phyloP scores from a whole-genome alignment of 2,797 vertebrate species.

The Pangasius mekongensis region DNA sequence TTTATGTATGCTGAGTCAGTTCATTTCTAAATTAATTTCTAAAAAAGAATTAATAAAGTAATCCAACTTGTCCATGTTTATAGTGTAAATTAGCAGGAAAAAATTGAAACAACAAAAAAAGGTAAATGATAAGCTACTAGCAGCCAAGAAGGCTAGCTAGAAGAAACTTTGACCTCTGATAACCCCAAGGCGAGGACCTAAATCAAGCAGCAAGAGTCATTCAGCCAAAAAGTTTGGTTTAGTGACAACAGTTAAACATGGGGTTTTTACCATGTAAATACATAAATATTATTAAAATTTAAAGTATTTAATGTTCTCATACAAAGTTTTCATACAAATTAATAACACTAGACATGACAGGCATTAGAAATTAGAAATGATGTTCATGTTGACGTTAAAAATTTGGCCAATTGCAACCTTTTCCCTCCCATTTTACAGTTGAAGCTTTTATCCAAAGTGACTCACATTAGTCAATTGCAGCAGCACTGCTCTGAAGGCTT shows the following conservation, averaged over 20 bases:
- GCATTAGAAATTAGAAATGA: too few relatives aligned
- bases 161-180: neutral
- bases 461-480: neutral
- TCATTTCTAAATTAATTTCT: too few relatives aligned
- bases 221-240: neutral
- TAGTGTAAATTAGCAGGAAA: neutral
- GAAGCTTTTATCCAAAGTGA: neutral
- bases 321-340: neutral
- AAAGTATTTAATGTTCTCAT: neutral
- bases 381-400: neutral
- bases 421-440: neutral
- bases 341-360: neutral
- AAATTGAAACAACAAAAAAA: neutral
- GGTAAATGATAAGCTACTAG: neutral
- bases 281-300: neutral
- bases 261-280: neutral
- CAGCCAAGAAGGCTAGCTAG: neutral
- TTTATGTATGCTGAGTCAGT: neutral
- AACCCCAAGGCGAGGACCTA: neutral
- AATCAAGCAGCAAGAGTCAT: neutral
- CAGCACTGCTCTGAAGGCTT: neutral
- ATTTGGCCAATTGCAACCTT: neutral
- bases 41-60: neutral
- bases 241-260: neutral
- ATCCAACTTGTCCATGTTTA: neutral